Evolutionary conservation across 2,888 invertebrate species (phyloP).

Genomic region (Polydrusus pterygomalis): DNA sequence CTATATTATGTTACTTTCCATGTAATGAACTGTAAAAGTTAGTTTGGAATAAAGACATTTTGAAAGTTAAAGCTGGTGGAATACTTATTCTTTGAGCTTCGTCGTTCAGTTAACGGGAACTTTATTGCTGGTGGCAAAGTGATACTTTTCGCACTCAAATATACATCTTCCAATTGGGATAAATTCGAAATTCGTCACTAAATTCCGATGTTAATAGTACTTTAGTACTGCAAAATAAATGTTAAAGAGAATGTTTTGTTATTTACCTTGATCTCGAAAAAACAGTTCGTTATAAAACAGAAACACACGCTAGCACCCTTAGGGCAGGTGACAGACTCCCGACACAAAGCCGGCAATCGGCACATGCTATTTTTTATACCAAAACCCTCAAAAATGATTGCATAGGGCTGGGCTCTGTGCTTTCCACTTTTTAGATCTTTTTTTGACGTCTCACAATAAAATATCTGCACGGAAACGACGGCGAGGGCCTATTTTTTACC

Average conservation of each 20-base stretch:
- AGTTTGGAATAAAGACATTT: no score
- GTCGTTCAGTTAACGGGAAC: no score
- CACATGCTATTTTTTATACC: conserved; percentile 53
- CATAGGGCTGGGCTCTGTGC: conserved; percentile 46
- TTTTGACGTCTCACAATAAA: conserved; percentile 40
- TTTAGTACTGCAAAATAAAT: no score
- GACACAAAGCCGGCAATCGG: conserved; percentile 51
- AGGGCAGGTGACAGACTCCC: conserved; percentile 51
- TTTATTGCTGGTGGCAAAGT: no score
- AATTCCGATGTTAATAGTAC: not conserved
- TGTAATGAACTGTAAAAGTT: no score
- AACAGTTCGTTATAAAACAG: conserved; percentile 48
- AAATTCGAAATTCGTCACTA: not conserved
- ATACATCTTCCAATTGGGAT: no score
- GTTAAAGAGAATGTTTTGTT: conserved; percentile 6
- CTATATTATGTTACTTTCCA: no score
- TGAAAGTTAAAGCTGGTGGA: no score
- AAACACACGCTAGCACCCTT: conserved; percentile 42
- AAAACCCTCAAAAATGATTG: conserved; percentile 55
- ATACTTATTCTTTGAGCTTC: no score
- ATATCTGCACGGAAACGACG: conserved; percentile 32
- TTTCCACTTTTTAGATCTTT: conserved; percentile 52
- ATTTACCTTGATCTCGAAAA: conserved; percentile 53
- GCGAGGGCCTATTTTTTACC: conserved; percentile 28
- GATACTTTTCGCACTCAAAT: no score